These are phyloP conservation scores for Tachycineta bicolor DNA, from an alignment of 2,113 vertebrate genomes.

Conservation along the genomic window DNA sequence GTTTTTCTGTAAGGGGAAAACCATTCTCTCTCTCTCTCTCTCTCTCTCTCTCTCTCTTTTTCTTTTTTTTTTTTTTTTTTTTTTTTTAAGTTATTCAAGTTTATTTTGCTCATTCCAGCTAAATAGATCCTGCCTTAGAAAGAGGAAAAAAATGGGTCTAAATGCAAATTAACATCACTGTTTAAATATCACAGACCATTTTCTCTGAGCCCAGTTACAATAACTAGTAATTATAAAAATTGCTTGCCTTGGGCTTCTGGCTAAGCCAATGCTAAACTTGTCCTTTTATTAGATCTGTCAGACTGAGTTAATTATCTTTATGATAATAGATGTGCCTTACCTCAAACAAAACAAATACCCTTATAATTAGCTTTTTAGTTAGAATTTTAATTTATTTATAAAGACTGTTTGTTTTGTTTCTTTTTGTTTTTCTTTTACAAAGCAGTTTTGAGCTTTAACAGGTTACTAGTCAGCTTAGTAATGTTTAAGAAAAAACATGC, in stretches of 20 bases:
- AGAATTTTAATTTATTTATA: slow-evolving; percentile 87
- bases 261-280: slow-evolving; percentile 85
- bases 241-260: slow-evolving; percentile 85
- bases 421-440: slow-evolving; percentile 8
- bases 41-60: no score
- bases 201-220: slow-evolving; percentile 86
- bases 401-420: slow-evolving; percentile 79
- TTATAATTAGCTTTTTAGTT: slow-evolving; percentile 86
- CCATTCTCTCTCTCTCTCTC: no score
- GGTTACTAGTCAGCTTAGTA: slow-evolving; percentile 34
- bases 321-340: slow-evolving; percentile 88
- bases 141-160: slow-evolving; percentile 72
- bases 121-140: slow-evolving; percentile 70
- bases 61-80: not conserved
- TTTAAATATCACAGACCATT: slow-evolving; percentile 86
- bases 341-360: slow-evolving; percentile 88
- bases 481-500: not conserved
- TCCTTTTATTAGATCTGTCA: slow-evolving; percentile 88
- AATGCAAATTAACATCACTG: slow-evolving; percentile 84
- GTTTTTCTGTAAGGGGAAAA: slow-evolving; percentile 34
- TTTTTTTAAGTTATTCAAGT: slow-evolving; percentile 60
- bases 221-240: slow-evolving; percentile 90
- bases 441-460: slow-evolving; percentile 37
- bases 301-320: slow-evolving; percentile 89
- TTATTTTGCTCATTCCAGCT: slow-evolving; percentile 71